phyloP scores from a whole-genome alignment of 2,113 vertebrate species.

The Xiphorhynchus elegans region DNA sequence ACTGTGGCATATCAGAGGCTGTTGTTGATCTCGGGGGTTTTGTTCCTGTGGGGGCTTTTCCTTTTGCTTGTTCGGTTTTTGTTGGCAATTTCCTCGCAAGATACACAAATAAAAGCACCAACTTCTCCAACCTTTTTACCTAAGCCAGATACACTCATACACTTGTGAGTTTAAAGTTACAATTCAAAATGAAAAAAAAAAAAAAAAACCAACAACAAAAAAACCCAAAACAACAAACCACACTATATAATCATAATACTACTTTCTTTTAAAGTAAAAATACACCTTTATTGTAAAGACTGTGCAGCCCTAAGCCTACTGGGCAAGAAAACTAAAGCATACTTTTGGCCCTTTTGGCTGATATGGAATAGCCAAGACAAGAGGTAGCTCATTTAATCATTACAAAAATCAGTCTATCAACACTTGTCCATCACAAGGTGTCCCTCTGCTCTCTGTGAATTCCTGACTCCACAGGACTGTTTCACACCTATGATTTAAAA shows the following conservation, averaged over 20 bases:
- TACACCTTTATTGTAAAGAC: not conserved
- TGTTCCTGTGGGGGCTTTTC: not conserved
- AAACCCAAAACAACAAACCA: not conserved
- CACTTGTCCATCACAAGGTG: not conserved
- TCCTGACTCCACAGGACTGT: not conserved
- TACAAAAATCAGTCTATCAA: not conserved
- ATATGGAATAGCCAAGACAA: not conserved
- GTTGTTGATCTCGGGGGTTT: rapidly evolving
- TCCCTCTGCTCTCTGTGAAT: not conserved
- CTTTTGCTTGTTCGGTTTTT: not conserved
- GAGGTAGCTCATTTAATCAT: not conserved
- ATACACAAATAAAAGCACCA: not conserved
- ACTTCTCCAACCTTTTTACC: not conserved
- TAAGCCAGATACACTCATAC: not conserved
- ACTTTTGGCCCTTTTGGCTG: not conserved
- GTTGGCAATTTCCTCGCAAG: not conserved
- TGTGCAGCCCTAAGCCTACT: not conserved
- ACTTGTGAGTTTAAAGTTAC: not conserved
- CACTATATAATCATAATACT: not conserved
- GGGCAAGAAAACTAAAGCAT: not conserved
- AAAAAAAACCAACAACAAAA: not conserved
- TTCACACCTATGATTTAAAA: rapidly evolving
- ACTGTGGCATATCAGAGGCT: not conserved
- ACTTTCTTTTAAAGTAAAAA: not conserved
- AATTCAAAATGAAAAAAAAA: not conserved